Evolutionary conservation across 2,113 vertebrate species (phyloP).

Genomic region (Zosterops lateralis): DNA sequence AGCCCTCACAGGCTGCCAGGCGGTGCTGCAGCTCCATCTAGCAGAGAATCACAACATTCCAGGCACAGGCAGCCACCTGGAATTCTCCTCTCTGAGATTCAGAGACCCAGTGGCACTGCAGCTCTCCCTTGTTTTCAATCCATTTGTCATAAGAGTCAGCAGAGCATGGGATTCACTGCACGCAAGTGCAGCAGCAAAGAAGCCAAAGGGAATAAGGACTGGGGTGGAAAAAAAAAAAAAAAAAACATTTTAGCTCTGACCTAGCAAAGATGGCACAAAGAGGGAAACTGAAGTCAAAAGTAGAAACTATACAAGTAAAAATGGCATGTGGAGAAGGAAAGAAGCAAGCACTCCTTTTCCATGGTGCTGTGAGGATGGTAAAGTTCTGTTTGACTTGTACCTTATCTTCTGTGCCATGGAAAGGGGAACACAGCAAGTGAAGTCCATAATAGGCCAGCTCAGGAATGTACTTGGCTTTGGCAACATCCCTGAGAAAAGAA

Average conservation of each 20-base stretch:
- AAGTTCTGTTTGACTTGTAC: conserved; percentile 62
- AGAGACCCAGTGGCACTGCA: neutral
- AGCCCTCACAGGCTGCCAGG: neutral
- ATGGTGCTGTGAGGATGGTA: neutral
- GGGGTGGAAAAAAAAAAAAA: neutral
- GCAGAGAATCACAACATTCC: conserved; percentile 1
- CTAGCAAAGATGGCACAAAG: neutral
- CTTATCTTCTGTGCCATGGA: neutral
- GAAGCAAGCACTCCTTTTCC: neutral
- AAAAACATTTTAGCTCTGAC: neutral
- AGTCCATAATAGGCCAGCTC: neutral
- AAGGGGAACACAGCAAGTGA: neutral
- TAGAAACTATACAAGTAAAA: neutral
- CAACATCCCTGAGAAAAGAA: conserved; percentile 59
- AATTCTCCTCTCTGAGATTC: neutral
- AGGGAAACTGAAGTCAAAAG: neutral
- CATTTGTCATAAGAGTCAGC: neutral
- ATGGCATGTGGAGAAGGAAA: rapidly evolving
- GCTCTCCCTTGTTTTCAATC: neutral
- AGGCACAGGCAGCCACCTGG: neutral
- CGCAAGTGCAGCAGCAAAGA: neutral
- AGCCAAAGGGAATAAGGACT: neutral
- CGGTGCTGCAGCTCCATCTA: conserved; percentile 60
- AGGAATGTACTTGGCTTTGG: neutral
- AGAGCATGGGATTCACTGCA: neutral